phyloP scores from a whole-genome alignment of 2,113 vertebrate genomes.

The Alligator sinensis region DNA sequence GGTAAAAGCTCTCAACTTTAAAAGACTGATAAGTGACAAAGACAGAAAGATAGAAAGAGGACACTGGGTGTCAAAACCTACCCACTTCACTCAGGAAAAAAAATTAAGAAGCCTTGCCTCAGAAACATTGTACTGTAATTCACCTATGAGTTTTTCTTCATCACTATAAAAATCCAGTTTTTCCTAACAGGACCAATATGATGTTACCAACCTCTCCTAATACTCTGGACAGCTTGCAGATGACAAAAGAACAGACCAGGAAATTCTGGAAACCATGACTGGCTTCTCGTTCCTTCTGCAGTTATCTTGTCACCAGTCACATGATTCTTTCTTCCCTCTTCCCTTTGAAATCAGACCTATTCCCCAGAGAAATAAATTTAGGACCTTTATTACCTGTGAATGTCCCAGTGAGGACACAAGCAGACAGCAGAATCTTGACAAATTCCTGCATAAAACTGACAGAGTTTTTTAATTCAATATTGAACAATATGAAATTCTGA shows the following conservation, averaged over 20 bases:
- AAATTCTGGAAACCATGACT: background rate
- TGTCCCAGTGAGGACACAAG: background rate
- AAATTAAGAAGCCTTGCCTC: background rate
- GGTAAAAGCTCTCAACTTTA: background rate
- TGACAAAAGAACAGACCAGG: background rate
- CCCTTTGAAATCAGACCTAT: background rate
- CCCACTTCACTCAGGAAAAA: background rate
- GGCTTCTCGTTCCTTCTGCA: background rate
- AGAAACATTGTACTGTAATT: background rate
- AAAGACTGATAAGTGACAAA: background rate
- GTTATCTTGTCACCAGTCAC: background rate
- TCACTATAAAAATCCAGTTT: background rate
- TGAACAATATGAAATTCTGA: background rate
- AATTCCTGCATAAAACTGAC: background rate
- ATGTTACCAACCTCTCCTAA: background rate
- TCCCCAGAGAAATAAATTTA: background rate
- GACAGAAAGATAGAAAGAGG: background rate
- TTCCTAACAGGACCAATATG: no score
- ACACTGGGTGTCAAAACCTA: background rate
- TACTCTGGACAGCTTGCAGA: background rate
- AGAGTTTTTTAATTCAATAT: background rate
- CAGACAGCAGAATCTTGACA: no score
- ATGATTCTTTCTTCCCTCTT: background rate
- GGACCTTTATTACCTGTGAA: background rate
- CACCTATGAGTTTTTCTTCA: background rate